Evolutionary conservation across 2,113 vertebrate genomes (phyloP).

Genomic region (Mystacornis crossleyi): DNA sequence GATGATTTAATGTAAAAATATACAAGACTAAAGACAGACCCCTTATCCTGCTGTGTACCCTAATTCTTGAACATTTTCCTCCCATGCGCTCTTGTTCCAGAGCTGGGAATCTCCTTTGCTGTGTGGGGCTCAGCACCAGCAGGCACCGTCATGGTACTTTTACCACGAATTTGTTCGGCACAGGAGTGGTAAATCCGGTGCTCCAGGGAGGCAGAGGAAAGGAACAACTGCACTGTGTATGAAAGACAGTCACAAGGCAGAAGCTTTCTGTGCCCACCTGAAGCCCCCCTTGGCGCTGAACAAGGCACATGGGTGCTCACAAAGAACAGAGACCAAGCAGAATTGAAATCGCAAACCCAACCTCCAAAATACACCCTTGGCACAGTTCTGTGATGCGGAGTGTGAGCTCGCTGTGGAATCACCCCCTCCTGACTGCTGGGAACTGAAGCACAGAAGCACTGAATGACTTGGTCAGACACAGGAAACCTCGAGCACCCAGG

Average conservation of each 20-base stretch:
- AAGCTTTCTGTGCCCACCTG: neutral
- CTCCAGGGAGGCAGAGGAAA: neutral
- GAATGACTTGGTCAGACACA: neutral
- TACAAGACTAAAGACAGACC: neutral
- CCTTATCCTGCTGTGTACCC: neutral
- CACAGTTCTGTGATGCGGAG: fast-evolving
- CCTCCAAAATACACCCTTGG: neutral
- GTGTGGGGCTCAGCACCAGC: neutral
- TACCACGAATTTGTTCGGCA: neutral
- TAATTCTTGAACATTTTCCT: neutral
- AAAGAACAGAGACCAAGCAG: neutral
- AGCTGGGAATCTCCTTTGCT: neutral
- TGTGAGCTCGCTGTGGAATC: neutral
- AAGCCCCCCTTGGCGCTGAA: neutral
- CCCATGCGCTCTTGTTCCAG: neutral
- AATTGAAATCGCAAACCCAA: neutral
- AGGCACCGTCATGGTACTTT: neutral
- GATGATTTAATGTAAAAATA: neutral
- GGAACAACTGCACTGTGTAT: fast-evolving
- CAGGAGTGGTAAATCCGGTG: neutral
- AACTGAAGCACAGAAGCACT: neutral
- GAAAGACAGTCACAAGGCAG: neutral
- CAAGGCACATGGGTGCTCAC: neutral
- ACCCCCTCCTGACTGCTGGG: neutral
- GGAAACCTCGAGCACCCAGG: neutral